A percentile compares a stretch with the other conserved stretches of the same genome.
phyloP scores from a whole-genome alignment of 2,888 invertebrate species.

The Diplolepis rosae region DNA sequence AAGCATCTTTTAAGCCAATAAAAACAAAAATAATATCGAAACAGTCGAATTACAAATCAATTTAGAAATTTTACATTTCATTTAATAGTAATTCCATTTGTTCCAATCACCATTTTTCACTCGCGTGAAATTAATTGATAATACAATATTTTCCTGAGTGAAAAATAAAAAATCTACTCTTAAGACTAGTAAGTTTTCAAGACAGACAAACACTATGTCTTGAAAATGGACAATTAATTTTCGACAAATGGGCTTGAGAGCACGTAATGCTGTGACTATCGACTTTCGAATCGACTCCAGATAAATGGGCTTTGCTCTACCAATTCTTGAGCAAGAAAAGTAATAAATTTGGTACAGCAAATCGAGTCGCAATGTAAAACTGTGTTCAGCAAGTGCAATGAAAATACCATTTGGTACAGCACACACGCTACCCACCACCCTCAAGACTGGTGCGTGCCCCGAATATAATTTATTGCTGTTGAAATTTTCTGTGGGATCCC shows the following conservation, averaged over 20 bases:
- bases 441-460: slow-evolving; percentile 62
- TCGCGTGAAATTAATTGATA: background rate
- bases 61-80: background rate
- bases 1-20: too few relatives aligned
- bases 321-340: slow-evolving; percentile 53
- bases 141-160: background rate
- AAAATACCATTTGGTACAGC: slow-evolving; percentile 67
- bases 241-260: slow-evolving; percentile 11
- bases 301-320: slow-evolving; percentile 44
- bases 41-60: too few relatives aligned
- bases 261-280: slow-evolving; percentile 8
- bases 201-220: background rate
- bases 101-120: background rate
- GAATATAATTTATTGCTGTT: slow-evolving; percentile 68
- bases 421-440: slow-evolving; percentile 50
- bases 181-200: background rate
- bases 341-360: slow-evolving; percentile 57
- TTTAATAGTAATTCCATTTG: background rate
- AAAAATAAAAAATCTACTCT: background rate
- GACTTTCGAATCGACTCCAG: slow-evolving; percentile 42
- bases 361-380: slow-evolving; percentile 59
- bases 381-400: slow-evolving; percentile 63
- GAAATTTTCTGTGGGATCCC: slow-evolving; percentile 55
- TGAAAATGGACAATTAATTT: slow-evolving; percentile 24
- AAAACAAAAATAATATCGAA: too few relatives aligned